phyloP scores from a whole-genome alignment of 2,888 invertebrate species.

The Spisula solida region DNA sequence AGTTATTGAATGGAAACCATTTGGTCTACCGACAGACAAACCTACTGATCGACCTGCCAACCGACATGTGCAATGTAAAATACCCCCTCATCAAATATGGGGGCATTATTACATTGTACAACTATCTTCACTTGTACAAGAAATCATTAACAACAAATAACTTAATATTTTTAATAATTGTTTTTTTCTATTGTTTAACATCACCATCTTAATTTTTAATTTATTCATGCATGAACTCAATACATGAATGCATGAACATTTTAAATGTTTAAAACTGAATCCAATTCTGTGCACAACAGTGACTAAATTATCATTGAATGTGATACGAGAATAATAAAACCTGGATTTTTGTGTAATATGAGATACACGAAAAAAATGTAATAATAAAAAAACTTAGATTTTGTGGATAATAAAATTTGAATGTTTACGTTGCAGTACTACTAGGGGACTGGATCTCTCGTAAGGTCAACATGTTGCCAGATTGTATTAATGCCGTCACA shows the following conservation, averaged over 20 bases:
- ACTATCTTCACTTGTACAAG: too few species aligned
- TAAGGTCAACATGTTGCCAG: neutral
- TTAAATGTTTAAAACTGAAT: neutral
- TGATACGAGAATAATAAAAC: constrained; percentile 2
- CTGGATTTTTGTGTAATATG: neutral
- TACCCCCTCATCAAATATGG: too few species aligned
- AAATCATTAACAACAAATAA: too few species aligned
- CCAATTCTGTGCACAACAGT: neutral
- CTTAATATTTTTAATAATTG: too few species aligned
- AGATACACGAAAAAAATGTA: too few species aligned
- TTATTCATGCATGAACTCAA: neutral
- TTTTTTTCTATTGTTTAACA: too few species aligned
- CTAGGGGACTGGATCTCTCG: neutral
- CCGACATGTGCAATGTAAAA: too few species aligned
- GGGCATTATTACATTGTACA: too few species aligned
- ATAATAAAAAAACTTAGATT: too few species aligned
- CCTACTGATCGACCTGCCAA: too few species aligned
- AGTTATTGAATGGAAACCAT: too few species aligned
- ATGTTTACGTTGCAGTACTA: neutral
- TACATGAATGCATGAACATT: neutral
- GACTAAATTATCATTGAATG: constrained; percentile 5
- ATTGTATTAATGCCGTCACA: constrained; percentile 28
- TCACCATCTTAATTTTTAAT: neutral
- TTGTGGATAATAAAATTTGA: neutral
- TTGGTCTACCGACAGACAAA: too few species aligned